Evolutionary conservation across 64 coral and sea anemone species (phyloP).

Genomic region (Actinia tenebrosa): DNA sequence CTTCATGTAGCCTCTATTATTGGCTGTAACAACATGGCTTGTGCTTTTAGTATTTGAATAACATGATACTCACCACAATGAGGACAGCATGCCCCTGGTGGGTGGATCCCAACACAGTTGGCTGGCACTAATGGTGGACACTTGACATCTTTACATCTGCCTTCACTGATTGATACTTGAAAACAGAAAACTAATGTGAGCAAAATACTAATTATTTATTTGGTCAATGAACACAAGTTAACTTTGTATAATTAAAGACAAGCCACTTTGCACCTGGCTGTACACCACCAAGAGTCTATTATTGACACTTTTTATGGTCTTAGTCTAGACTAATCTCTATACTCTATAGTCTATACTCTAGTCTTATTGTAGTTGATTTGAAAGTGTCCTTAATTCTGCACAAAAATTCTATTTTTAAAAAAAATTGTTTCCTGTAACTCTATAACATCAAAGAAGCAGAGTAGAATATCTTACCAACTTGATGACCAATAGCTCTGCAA

Average conservation of each 20-base stretch:
- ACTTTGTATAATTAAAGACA: not conserved
- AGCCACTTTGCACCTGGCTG: no score
- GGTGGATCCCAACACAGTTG: slow-evolving; percentile 73
- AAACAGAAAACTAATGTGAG: not conserved
- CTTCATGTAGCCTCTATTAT: no score
- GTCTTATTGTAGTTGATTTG: no score
- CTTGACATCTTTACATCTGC: slow-evolving; percentile 63
- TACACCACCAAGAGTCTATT: no score
- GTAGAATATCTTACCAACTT: slow-evolving; percentile 22
- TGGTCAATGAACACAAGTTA: not conserved
- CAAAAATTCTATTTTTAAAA: no score
- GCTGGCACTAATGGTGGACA: slow-evolving; percentile 56
- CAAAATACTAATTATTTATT: not conserved
- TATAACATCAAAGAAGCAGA: not conserved
- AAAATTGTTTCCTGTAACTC: not conserved
- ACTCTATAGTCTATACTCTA: no score
- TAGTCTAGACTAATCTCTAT: no score
- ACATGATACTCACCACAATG: slow-evolving; percentile 73
- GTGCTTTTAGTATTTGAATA: not conserved
- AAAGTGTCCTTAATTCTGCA: no score
- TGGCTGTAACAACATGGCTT: no score
- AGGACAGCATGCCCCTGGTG: slow-evolving; percentile 86
- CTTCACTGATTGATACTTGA: slow-evolving; percentile 13
- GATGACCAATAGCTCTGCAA: slow-evolving; percentile 63
- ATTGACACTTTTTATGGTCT: no score